Evolutionary conservation across 1,140 invertebrate genomes (phyloP), one percentile per base, ranked within the genome.

Genomic region (Bombus vancouverensis): DNA sequence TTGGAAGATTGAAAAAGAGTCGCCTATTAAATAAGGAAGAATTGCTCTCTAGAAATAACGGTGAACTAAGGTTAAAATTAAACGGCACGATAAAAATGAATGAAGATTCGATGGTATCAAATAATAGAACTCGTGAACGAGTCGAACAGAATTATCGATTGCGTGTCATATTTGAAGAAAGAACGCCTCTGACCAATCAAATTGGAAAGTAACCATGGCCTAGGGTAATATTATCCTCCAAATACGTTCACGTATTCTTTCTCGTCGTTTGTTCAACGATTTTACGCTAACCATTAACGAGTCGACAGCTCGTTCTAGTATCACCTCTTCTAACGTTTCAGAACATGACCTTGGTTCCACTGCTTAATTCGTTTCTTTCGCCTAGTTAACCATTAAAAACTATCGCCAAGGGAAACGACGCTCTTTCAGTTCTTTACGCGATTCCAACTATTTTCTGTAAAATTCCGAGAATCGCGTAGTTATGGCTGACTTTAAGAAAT

Each of bases 221-320:
- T 95, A 93, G 94, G 93, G 88, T 94, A 95, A 94, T 92, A 91
- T 94, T 92, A 94, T 93, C 92, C 93, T 93, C 89, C 84, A 82
- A 76, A 28, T 22, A 59, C 74, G 39, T 39, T 62, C 25, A 15
- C 47, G 28, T 25, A 65, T 77, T 73, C 80, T 81, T 87, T 82
- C 77, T 57, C 81, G 44, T 25, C 42, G 68, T 44, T 86, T 89
- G 62, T 75, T 59, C 32, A 62, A 25, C 42, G 57, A 37, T 70
- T 37, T 66, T 75, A n/a, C 57, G 70, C 34, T 44, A 37, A 32
- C 59, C 74, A 88, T 88, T 88, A 84, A 76, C 34, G 70, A 88
- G 66, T 37, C 70, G 70, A 6, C 34, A 53, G 6, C 73, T 32
- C 70, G 62, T 22, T 34, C 25, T 28, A 53, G 5, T 18, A n/a